These are phyloP conservation scores for Oligia latruncula DNA, from an alignment of 2,888 invertebrate species.

Conservation along the genomic window DNA sequence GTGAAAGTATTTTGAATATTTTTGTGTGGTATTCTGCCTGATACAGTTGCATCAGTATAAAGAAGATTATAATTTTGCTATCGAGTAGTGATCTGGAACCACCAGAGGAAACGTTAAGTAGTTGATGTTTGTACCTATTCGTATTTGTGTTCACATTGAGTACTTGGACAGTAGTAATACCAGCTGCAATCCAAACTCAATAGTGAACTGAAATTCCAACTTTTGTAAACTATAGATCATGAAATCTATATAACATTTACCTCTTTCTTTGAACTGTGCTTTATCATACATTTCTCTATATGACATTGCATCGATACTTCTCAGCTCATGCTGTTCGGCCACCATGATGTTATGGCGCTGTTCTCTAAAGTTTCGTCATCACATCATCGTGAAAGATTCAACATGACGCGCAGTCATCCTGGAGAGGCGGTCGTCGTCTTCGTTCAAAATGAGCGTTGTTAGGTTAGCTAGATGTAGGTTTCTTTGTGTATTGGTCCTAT, in stretches of 20 bases:
- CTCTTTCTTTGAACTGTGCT: background rate
- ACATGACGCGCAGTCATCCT: conserved; percentile 24
- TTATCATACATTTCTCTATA: background rate
- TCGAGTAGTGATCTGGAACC: background rate
- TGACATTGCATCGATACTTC: background rate
- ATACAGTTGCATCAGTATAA: conserved; percentile 3
- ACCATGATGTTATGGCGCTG: conserved; percentile 6
- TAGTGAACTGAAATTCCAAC: background rate
- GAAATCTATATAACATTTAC: background rate
- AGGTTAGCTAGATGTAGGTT: background rate
- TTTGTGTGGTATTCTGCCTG: background rate
- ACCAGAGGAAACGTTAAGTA: background rate
- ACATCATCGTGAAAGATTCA: conserved; percentile 37
- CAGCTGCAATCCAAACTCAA: background rate
- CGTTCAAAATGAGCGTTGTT: background rate
- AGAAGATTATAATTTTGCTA: background rate
- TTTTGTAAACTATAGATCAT: background rate
- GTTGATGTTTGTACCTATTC: background rate
- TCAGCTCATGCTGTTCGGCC: conserved; percentile 33
- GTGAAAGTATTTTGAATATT: background rate
- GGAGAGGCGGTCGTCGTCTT: conserved; percentile 7
- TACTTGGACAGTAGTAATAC: background rate
- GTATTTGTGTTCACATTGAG: conserved; percentile 6
- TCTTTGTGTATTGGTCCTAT: background rate
- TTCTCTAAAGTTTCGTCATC: conserved; percentile 6